Evolutionary conservation across 2,113 vertebrate species (phyloP), one percentile per base, ranked within the genome.

Genomic region (Vicugna pacos): DNA sequence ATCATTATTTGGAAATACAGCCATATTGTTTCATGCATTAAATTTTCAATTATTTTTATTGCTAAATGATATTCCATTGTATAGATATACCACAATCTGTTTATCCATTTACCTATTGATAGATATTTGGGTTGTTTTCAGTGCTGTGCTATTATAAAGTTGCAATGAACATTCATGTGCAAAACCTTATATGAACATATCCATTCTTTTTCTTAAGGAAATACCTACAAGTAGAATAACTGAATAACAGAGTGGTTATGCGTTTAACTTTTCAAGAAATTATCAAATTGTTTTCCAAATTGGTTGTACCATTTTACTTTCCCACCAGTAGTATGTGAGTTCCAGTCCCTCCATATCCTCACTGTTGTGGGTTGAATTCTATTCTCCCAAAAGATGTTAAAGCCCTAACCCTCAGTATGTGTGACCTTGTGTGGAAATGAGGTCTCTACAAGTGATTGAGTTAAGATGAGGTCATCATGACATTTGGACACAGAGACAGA

Each of bases 161-260:
- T 85, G 15, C 32, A 89, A 32, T 54, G 22, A 79, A 84, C 38
- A 48, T 52, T 76, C 62, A 46, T 38, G 46, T 81, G 24, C 14
- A 75, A 93, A 81, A 65, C 32, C 28, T 77, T 48, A 0, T 13
- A 32, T 88, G 10, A n/a, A 56, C 19, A 32, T 42, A 83, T 20
- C 35, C 42, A 92, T 90, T 97, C 42, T 50, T 88, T 91, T 90
- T 90, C 46, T 75, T 65, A 28, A 35, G n/a, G 80, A 89, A 96
- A 80, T 88, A 28, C 10, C 4, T 67, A 9, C 8, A 15, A 52
- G 22, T 28, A 52, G 32, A 75, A 64, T 32, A 65, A 91, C 3
- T n/a, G 46, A 46, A 7, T 91, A 48, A 88, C n/a, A 80, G 2
- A 56, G 22, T 77, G 28, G 9, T 65, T 69, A 19, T 7, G 50